A percentile compares a stretch with the other conserved stretches of the same genome.
Evolutionary conservation across 2,797 vertebrate genomes (phyloP).

Genomic region (Phrynocephalus forsythii): DNA sequence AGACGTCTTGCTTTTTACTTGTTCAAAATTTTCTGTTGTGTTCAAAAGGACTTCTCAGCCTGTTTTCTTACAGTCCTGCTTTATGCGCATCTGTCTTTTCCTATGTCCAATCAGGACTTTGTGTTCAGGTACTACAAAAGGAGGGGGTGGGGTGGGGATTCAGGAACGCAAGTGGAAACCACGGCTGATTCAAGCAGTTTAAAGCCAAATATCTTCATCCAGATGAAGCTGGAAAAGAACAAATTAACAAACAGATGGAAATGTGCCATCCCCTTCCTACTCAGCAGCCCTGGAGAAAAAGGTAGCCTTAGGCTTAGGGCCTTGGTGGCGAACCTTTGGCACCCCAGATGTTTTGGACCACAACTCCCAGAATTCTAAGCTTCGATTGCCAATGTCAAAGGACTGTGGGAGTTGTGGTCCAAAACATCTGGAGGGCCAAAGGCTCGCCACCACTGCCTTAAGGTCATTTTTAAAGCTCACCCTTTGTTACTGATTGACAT

Average conservation of each 20-base stretch:
- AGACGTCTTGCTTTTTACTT: constrained; percentile 67
- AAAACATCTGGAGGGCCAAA: too few species aligned
- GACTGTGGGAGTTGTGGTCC: too few species aligned
- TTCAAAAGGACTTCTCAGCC: constrained; percentile 60
- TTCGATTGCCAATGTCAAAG: too few species aligned
- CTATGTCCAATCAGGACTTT: constrained; percentile 33
- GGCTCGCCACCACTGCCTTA: too few species aligned
- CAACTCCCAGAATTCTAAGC: too few species aligned
- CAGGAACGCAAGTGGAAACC: constrained; percentile 24
- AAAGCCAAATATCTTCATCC: constrained; percentile 57
- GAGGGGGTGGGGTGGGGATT: constrained; percentile 41
- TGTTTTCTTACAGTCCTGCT: constrained; percentile 52
- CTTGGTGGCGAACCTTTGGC: too few species aligned
- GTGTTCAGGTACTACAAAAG: constrained; percentile 38
- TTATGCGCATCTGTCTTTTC: constrained; percentile 39
- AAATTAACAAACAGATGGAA: constrained; percentile 46
- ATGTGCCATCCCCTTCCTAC: neutral
- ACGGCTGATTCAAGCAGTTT: constrained; percentile 51
- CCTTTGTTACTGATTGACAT: constrained; percentile 70
- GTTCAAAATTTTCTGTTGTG: constrained; percentile 64
- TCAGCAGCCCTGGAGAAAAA: constrained; percentile 61
- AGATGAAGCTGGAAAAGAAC: constrained; percentile 49
- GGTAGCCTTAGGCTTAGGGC: constrained; percentile 57
- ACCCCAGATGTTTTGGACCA: too few species aligned
- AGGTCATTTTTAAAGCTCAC: constrained; percentile 65